Evolutionary conservation across 1,140 invertebrate species (phyloP).

Genomic region (Cyclargus thomasi): DNA sequence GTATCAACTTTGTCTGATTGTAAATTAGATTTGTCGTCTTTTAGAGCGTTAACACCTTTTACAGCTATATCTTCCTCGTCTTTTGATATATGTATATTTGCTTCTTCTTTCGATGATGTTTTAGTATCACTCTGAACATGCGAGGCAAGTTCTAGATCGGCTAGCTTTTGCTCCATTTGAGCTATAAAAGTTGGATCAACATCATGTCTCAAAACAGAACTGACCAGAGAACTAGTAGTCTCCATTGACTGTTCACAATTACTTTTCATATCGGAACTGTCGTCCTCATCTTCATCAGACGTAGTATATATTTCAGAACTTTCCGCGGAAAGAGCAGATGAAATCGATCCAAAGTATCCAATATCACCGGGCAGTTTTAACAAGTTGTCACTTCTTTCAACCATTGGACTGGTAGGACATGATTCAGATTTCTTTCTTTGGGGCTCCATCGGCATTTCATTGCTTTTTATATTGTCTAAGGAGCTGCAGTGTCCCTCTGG

Average conservation of each 20-base stretch:
- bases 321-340: constrained; percentile 61
- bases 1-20: constrained; percentile 10
- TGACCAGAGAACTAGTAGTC: constrained; percentile 75
- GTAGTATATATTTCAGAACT: constrained; percentile 68
- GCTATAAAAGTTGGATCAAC: constrained; percentile 51
- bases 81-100: constrained; percentile 16
- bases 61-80: constrained; percentile 17
- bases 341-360: constrained; percentile 59
- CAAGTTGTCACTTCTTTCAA: constrained; percentile 53
- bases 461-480: constrained; percentile 53
- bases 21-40: neutral
- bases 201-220: constrained; percentile 67
- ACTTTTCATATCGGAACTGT: constrained; percentile 61
- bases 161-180: constrained; percentile 63
- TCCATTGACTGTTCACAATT: constrained; percentile 59
- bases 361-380: constrained; percentile 60
- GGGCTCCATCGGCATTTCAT: constrained; percentile 26
- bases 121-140: constrained; percentile 27
- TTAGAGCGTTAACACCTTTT: constrained; percentile 10
- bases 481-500: constrained; percentile 59
- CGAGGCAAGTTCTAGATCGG: constrained; percentile 36
- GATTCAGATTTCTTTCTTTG: constrained; percentile 62
- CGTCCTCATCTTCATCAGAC: constrained; percentile 71
- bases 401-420: constrained; percentile 61
- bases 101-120: neutral